Base-by-base conservation (phyloP, 1,140 invertebrate genomes). In the Euwallacea similis region DNA sequence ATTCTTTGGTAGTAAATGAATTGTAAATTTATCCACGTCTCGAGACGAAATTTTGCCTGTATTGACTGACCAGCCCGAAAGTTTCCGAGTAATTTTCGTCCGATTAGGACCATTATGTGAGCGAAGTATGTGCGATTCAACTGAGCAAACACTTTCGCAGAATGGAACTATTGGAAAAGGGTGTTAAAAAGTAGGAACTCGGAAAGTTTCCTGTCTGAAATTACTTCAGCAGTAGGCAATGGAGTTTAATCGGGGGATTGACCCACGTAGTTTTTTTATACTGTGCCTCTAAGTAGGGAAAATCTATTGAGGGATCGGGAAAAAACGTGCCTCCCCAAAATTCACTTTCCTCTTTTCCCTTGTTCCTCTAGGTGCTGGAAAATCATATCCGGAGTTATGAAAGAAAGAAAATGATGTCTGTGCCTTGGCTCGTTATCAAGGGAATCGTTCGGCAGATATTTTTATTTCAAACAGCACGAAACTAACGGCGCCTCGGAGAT, bases 111-210 rank as follows among this genome's bases (percentile, higher is more conserved):
- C 74, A 77, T 78, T 78, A 76, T 79, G 69, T 77, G 74, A 69
- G 66, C 70, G 70, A 70, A 73, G 74, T 74, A 75, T 77, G 72
- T 76, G 74, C 75, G 76, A 77, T 77, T 74, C 74, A 74, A 77
- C 74, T 77, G 71, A 73, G 72, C 72, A 78, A 78, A 78, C 54
- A 21, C 54, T 56, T 69, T 66, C 41, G 44, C 67, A 71, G 75
- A 78, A 76, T 70, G 54, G 72, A 73, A 76, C 58, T 65, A 69
- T 67, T 53, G 46, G 56, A 66, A 76, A 76, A 75, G 76, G 73
- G 77, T 76, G 77, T 76, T 78, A 75, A 78, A 76, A 78, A 77
- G 74, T 79, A 72, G 73, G 70, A 77, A 77, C 75, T 79, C 75
- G 72, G 58, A 75, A 76, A 78, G 76, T 78, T 77, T 73, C 74